These are phyloP conservation scores for Pleuronectes platessa DNA, from an alignment of 2,113 vertebrate genomes.

Conservation along the genomic window DNA sequence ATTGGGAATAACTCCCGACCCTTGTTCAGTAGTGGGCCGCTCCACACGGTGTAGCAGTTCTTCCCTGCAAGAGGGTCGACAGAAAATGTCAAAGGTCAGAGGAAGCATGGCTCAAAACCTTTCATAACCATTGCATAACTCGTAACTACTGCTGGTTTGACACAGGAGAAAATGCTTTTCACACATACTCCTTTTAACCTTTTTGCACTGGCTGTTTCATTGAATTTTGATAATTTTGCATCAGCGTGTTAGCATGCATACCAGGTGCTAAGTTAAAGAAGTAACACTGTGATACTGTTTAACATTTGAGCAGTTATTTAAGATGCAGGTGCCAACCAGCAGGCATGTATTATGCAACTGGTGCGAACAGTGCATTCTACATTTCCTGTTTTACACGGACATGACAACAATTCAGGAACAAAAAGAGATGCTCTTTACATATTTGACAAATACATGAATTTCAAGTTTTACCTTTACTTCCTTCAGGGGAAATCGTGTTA, in stretches of 20 bases:
- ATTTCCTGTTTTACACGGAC: neutral
- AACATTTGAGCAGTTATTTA: too few relatives aligned
- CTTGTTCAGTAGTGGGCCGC: slow-evolving; percentile 92
- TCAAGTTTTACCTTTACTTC: slow-evolving; percentile 65
- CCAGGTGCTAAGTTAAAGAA: too few relatives aligned
- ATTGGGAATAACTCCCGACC: slow-evolving; percentile 89
- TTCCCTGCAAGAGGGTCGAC: slow-evolving; percentile 80
- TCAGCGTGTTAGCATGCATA: too few relatives aligned
- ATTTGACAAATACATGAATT: neutral
- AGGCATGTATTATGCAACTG: too few relatives aligned
- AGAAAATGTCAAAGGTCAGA: slow-evolving; percentile 31
- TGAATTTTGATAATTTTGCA: too few relatives aligned
- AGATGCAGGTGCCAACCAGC: too few relatives aligned
- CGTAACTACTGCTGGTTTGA: neutral
- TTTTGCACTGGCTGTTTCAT: neutral
- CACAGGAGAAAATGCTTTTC: neutral
- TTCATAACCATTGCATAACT: neutral
- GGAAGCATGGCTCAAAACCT: neutral
- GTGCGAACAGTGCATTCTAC: too few relatives aligned
- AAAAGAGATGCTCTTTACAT: neutral
- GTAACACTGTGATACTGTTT: too few relatives aligned
- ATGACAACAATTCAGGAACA: neutral
- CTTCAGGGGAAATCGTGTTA: slow-evolving; percentile 66
- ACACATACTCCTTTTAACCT: neutral
- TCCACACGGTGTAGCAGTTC: slow-evolving; percentile 90